These are phyloP conservation scores for Nycticryphes semicollaris DNA, from an alignment of 2,113 vertebrate species.

Conservation along the genomic window DNA sequence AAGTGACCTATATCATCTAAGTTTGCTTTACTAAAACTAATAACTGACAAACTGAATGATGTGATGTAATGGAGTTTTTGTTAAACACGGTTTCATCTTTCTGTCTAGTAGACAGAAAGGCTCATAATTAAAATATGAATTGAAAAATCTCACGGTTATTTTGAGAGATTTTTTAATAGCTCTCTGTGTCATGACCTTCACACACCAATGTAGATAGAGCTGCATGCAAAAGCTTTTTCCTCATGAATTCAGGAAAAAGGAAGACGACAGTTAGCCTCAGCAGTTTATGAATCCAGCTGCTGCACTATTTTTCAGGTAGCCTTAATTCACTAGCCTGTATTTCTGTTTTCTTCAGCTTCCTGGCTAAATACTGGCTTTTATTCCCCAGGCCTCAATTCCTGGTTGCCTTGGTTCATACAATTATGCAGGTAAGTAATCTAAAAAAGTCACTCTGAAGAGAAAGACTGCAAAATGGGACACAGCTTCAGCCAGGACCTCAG, in stretches of 20 bases:
- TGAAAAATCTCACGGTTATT: slow-evolving; percentile 31
- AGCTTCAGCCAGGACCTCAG: background rate
- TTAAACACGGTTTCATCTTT: background rate
- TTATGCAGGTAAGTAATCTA: background rate
- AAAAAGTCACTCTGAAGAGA: background rate
- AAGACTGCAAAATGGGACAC: background rate
- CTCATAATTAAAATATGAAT: slow-evolving; percentile 45
- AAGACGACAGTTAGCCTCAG: background rate
- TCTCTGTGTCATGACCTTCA: slow-evolving; percentile 19
- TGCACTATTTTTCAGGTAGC: background rate
- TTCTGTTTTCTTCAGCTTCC: background rate
- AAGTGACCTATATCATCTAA: background rate
- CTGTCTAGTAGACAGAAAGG: background rate
- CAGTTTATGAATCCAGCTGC: background rate
- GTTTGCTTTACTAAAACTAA: slow-evolving; percentile 12
- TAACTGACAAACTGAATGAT: slow-evolving; percentile 24
- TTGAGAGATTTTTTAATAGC: background rate
- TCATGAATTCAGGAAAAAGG: background rate
- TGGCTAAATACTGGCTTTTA: background rate
- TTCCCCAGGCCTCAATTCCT: background rate
- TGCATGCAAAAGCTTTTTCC: background rate
- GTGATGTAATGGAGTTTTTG: background rate
- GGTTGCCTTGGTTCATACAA: background rate
- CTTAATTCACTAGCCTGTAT: background rate
- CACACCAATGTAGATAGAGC: background rate